Base-by-base conservation (phyloP, 2,888 invertebrate genomes). In the Lydus trimaculatus region DNA sequence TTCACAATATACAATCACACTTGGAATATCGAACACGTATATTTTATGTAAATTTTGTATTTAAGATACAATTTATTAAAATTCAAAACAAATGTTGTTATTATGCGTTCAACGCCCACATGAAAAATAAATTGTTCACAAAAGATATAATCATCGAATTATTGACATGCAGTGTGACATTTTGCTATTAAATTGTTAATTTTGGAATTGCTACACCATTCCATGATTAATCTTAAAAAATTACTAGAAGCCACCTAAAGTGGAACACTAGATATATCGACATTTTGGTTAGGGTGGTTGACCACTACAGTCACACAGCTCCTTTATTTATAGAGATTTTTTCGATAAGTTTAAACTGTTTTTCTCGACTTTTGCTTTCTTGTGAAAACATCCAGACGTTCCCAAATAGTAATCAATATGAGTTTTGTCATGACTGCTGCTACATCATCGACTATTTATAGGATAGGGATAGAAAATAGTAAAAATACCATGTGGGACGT, bases 401-500 rank as follows among this genome's bases (percentile, higher is more conserved):
- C 36, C 36, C 36, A 13, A 28, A 11, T 13, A 2, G 9, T 48
- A 43, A 43, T 48, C 48, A 20, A 48, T 48, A 23, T 48, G 20
- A 9, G n/a, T 3, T 20, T 1, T 48, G 48, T 48, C 48, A 48
- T 9, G n/a, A 43, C 4, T 43, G 2, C 17, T n/a, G n/a, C n/a
- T n/a, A n/a, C n/a, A n/a, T n/a, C 6, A 17, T 1, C 3, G n/a
- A 48, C 48, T 48, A 48, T 48, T 48, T 48, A 20, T 48, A 48
- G 48, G 17, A 36, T 15, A 7, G n/a, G n/a, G 17, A 43, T 43
- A n/a, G n/a, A n/a, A n/a, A n/a, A n/a, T n/a, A n/a, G n/a, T n/a
- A n/a, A n/a, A n/a, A n/a, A n/a, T 43, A n/a, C 48, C 48, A 48
- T 48, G 20, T 48, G 48, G 20, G n/a, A 48, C 48, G 48, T 48